These are phyloP conservation scores for Heptranchias perlo DNA, from an alignment of 2,113 vertebrate genomes.

Conservation along the genomic window DNA sequence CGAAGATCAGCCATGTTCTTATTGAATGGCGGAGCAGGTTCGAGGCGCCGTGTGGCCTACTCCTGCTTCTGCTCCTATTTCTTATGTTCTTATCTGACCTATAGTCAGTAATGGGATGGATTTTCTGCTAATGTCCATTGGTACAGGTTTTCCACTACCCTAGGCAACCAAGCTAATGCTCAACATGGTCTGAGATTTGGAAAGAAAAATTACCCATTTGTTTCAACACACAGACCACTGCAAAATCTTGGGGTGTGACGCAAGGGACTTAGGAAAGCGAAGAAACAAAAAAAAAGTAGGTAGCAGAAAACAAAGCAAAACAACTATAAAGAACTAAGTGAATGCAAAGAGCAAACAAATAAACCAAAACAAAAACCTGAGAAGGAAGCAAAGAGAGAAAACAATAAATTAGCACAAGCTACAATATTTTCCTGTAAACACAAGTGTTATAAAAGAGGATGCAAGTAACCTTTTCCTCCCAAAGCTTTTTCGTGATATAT, in stretches of 20 bases:
- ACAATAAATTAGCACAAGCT: not conserved
- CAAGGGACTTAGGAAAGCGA: too few species aligned
- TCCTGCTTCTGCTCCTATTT: too few species aligned
- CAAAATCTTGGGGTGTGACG: not conserved
- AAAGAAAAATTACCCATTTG: not conserved
- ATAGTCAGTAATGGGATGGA: not conserved
- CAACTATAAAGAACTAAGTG: not conserved
- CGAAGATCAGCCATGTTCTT: too few species aligned
- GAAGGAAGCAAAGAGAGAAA: not conserved
- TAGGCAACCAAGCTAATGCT: not conserved
- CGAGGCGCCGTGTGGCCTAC: too few species aligned
- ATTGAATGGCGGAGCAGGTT: too few species aligned
- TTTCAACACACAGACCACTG: not conserved
- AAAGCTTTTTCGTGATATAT: not conserved
- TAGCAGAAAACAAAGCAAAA: not conserved
- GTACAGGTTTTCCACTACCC: not conserved
- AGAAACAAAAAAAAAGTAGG: not conserved
- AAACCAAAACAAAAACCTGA: not conserved
- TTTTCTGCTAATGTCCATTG: not conserved
- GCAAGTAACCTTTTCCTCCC: too few species aligned
- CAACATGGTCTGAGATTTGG: not conserved
- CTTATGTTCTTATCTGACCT: too few species aligned
- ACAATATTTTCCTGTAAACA: not conserved
- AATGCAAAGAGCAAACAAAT: not conserved
- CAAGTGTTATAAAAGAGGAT: too few species aligned